Base-by-base conservation (phyloP, 2,113 vertebrate genomes). In the Leuciscus idus region DNA sequence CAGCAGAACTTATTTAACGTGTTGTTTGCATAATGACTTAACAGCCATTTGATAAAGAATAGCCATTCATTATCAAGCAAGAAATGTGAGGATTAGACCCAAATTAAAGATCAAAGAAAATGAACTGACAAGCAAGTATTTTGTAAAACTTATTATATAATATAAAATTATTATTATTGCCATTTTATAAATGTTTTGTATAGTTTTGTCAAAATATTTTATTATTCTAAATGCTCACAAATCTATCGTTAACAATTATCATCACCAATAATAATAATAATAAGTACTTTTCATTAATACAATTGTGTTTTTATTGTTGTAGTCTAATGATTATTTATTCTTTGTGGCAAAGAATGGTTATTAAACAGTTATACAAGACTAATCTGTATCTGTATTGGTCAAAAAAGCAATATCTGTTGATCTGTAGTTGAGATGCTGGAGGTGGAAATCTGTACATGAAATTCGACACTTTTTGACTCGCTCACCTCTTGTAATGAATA, bases 401-500 rank as follows among this genome's bases (percentile, higher is more conserved):
- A 26, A 74, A 48, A 46, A 39, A 28, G 21, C n/a, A 9, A 52
- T 52, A 52, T 52, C 12, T 52, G n/a, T 77, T 77, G 15, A 55
- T 17, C 12, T 46, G 39, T 48, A 13, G 39, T 48, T 50, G 70
- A 76, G 13, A 36, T 28, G 52, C n/a, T 83, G 39, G 2, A 61
- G 36, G 33, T n/a, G 28, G 17, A 59, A 23, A n/a, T 80, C 15
- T 52, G 39, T 52, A 5, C 28, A 13, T 43, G 26, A 80, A 59
- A 43, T 83, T 57, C 39, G 30, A 57, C 23, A 81, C 59, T 82
- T 62, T 46, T 50, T 28, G 23, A 77, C 80, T 82, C 68, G 66
- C 30, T 85, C 74, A 73, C 83, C 83, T 83, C 43, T 79, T 50
- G 79, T 21, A 86, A 83, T 55, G 78, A 77, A 85, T 78, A 85